Evolutionary conservation across 2,113 vertebrate species (phyloP), one percentile per base, ranked within the genome.

Genomic region (Ailuropoda melanoleuca): DNA sequence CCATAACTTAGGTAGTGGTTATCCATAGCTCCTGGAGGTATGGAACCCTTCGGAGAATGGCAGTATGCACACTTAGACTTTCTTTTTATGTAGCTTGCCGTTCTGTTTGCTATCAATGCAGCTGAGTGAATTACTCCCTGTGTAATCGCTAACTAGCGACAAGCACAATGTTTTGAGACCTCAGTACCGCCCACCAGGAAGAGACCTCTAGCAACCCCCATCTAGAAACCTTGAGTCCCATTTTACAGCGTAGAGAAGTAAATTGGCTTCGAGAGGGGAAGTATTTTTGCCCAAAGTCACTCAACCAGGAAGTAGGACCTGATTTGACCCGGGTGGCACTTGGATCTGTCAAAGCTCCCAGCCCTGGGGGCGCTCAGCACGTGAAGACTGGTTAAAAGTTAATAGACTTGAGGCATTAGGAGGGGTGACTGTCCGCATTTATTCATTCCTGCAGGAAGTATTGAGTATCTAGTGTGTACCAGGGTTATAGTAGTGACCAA

Each of bases 271-370:
- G 8, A 26, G 72, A 97, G 56, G 39, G 29, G 23, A 85, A 93
- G 53, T 92, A 53, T 87, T 96, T 64, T 93, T 92, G 60, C 14
- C 34, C 43, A 88, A 93, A 46, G 75, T 82, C 86, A 31, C 31
- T 19, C 15, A 62, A 39, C 50, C 62, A 55, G 90, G 56, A 97
- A 97, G 84, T 81, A 37, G 23, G 66, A 23, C 11, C 34, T 34
- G 37, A 96, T 50, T 29, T 18, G 29, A 83, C 29, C 14, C 77
- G 7, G 31, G 53, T 34, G 55, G 39, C 66, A 43, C 66, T 93
- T 58, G 26, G 4, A 18, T 82, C 3, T 66, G 14, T 86, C 23
- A 43, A 14, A 95, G 53, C 46, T 88, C 34, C 87, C 19, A 55
- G 39, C 14, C 12, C 2, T 0, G 1, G 11, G 48, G 43, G 26